Percentiles rank a stretch among this genome's conserved stretches.
These are phyloP conservation scores for Agriopis aurantiaria DNA, from an alignment of 2,888 invertebrate genomes.

Conservation along the genomic window DNA sequence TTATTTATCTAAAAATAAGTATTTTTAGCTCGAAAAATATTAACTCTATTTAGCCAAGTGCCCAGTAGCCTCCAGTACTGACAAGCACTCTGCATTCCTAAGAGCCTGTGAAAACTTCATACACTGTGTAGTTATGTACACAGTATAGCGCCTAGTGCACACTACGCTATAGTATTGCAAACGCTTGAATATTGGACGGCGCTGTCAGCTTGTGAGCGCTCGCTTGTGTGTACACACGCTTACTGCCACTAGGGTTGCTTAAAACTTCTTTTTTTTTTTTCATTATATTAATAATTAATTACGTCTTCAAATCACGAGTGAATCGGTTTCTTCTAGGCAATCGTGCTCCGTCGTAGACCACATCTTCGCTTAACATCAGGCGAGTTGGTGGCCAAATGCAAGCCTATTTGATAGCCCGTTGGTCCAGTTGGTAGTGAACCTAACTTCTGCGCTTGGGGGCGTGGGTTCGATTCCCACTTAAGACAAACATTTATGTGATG, in stretches of 20 bases:
- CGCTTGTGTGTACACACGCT: constrained; percentile 52
- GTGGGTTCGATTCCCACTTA: too few relatives aligned
- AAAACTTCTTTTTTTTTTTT: background rate
- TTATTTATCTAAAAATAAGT: background rate
- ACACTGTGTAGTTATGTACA: background rate
- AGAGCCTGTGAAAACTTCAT: constrained; percentile 13
- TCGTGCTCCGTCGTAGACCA: too few relatives aligned
- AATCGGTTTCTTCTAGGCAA: too few relatives aligned
- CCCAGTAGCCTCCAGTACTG: background rate
- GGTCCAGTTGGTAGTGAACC: too few relatives aligned
- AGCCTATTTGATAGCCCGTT: too few relatives aligned
- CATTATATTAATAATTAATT: too few relatives aligned
- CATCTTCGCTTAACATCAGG: too few relatives aligned
- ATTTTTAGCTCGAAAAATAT: background rate
- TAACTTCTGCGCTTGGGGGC: too few relatives aligned
- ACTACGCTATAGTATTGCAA: constrained; percentile 52
- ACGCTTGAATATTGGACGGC: constrained; percentile 58
- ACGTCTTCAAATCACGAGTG: too few relatives aligned
- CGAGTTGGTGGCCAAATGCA: too few relatives aligned
- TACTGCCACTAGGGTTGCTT: constrained; percentile 41
- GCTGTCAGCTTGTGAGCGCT: constrained; percentile 58
- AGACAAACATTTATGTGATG: too few relatives aligned
- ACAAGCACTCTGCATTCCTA: constrained; percentile 11
- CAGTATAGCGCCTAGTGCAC: constrained; percentile 23
- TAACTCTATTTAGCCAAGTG: background rate